Percentiles rank a stretch among this genome's conserved stretches.
These are phyloP conservation scores for Paracentrotus lividus DNA, from an alignment of 53 echinoderm and acorn worm species.

Conservation along the genomic window DNA sequence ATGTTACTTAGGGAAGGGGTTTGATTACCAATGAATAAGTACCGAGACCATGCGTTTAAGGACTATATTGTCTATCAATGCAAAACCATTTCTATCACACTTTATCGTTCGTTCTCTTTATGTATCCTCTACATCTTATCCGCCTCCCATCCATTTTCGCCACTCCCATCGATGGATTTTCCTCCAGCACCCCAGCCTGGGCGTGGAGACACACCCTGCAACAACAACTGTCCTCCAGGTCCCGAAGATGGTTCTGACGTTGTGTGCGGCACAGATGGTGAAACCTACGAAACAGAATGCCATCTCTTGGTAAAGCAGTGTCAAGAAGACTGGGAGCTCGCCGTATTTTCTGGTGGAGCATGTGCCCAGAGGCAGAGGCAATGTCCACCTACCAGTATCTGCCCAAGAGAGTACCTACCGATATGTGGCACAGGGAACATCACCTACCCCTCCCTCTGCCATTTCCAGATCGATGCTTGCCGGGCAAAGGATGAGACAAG, in stretches of 20 bases:
- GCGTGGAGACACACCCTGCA: slow-evolving; percentile 67
- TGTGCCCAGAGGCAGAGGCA: slow-evolving; percentile 4
- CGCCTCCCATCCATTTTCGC: neutral
- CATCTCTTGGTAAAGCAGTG: slow-evolving; percentile 51
- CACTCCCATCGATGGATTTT: neutral
- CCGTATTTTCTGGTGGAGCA: neutral
- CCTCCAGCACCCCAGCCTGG: slow-evolving; percentile 60
- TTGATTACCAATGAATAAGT: no score
- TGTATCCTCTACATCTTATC: neutral
- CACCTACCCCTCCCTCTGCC: slow-evolving; percentile 68
- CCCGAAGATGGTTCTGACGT: slow-evolving; percentile 27
- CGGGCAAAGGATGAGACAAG: slow-evolving; percentile 10
- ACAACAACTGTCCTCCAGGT: slow-evolving; percentile 63
- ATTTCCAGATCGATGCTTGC: slow-evolving; percentile 64
- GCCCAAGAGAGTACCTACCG: slow-evolving; percentile 58
- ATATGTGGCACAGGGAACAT: slow-evolving; percentile 62
- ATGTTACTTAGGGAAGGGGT: no score
- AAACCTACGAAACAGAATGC: slow-evolving; percentile 62
- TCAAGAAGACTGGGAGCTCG: slow-evolving; percentile 37
- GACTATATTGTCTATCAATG: neutral
- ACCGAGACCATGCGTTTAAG: no score
- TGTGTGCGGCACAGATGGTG: slow-evolving; percentile 54
- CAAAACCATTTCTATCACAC: neutral
- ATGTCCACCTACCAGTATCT: slow-evolving; percentile 60
- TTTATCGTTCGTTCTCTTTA: neutral